phyloP scores from a whole-genome alignment of 2,888 invertebrate species.

The Cryptus viduatorius region DNA sequence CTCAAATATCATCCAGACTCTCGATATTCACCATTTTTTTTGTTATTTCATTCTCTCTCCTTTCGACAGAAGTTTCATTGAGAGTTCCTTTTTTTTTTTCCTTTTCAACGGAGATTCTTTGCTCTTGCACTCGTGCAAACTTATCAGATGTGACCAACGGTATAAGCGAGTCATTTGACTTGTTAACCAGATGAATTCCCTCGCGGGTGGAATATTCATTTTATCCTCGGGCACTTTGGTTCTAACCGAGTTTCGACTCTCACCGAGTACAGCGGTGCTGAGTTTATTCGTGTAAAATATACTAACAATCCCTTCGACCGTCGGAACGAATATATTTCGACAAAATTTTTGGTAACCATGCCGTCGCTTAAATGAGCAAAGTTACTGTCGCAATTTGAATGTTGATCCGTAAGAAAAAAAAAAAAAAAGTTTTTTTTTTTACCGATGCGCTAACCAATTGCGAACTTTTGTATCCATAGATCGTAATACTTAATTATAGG shows the following conservation, averaged over 20 bases:
- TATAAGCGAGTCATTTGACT: constrained; percentile 59
- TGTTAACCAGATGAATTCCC: constrained; percentile 65
- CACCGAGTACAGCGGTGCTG: background rate
- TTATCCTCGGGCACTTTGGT: constrained; percentile 54
- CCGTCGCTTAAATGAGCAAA: background rate
- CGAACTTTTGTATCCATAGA: background rate
- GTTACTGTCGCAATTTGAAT: background rate
- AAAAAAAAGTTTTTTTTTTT: background rate
- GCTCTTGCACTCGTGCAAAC: constrained; percentile 12
- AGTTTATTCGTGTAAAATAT: constrained; percentile 56
- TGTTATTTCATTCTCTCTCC: background rate
- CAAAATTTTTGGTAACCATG: background rate
- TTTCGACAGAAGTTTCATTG: background rate
- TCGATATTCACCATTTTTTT: background rate
- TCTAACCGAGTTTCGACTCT: constrained; percentile 30
- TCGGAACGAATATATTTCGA: constrained; percentile 42
- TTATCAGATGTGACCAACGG: constrained; percentile 48
- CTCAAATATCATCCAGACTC: background rate
- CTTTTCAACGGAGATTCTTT: background rate
- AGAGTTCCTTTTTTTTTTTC: background rate
- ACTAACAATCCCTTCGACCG: constrained; percentile 40
- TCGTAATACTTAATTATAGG: background rate
- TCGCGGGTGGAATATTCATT: constrained; percentile 64
- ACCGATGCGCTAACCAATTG: background rate
- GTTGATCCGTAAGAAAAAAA: background rate